phyloP scores from a whole-genome alignment of 2,888 invertebrate genomes.

The Mythimna loreyi region DNA sequence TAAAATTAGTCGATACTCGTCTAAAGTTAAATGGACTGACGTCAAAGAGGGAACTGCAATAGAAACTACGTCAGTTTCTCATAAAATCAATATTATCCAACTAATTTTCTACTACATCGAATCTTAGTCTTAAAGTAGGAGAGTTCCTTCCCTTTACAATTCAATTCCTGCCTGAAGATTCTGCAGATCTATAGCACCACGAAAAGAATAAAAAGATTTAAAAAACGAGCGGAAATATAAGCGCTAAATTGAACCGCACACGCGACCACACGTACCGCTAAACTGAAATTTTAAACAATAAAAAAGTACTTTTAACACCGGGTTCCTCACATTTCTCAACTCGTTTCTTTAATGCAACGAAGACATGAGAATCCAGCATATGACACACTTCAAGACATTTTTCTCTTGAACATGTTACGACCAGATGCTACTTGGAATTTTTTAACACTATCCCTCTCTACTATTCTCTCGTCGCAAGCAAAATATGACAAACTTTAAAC shows the following conservation, averaged over 20 bases:
- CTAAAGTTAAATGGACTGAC: conserved; percentile 12
- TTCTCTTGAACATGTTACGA: conserved; percentile 54
- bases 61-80: neutral
- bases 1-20: conserved; percentile 12
- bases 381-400: conserved; percentile 57
- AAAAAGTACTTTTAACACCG: conserved; percentile 42
- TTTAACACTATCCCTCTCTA: conserved; percentile 44
- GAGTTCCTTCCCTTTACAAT: neutral
- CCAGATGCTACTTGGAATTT: conserved; percentile 61
- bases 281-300: conserved; percentile 55
- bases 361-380: conserved; percentile 56
- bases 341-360: conserved; percentile 50
- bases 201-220: neutral
- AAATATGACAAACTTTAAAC: conserved; percentile 64
- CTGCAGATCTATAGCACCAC: neutral
- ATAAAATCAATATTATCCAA: conserved; percentile 1
- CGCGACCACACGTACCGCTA: conserved; percentile 11
- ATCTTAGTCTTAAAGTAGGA: neutral
- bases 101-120: neutral
- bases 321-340: conserved; percentile 46
- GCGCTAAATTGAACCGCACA: conserved; percentile 19
- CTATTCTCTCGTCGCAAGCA: conserved; percentile 43
- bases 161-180: neutral
- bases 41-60: conserved; percentile 10
- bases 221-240: conserved; percentile 19